Conservation (phyloP, 2,888 invertebrate genomes). For the Hemicrepidius hirtus region DNA sequence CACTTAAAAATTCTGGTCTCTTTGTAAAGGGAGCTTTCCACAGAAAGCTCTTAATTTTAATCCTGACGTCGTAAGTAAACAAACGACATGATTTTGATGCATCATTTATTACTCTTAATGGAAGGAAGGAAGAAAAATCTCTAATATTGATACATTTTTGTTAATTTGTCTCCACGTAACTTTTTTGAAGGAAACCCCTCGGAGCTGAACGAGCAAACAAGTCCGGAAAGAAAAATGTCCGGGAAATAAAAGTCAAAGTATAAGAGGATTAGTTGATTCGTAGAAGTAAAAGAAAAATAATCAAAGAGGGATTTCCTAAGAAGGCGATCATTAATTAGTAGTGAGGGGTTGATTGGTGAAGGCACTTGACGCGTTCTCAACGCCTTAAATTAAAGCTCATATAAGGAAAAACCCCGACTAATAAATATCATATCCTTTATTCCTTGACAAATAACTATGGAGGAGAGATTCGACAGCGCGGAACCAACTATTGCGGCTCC, state of each 20-base stretch:
- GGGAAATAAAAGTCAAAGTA: slow-evolving; percentile 55
- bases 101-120: slow-evolving; percentile 69
- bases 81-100: slow-evolving; percentile 65
- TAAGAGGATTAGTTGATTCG: slow-evolving; percentile 64
- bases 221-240: slow-evolving; percentile 12
- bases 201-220: slow-evolving; percentile 32
- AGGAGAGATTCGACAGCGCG: slow-evolving; percentile 66
- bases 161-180: slow-evolving; percentile 52
- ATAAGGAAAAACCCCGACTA: not conserved
- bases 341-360: slow-evolving; percentile 63
- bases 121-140: slow-evolving; percentile 58
- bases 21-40: slow-evolving; percentile 50
- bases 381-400: slow-evolving; percentile 60
- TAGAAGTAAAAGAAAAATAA: slow-evolving; percentile 62
- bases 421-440: slow-evolving; percentile 48
- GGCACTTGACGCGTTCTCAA: slow-evolving; percentile 61
- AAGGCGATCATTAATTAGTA: slow-evolving; percentile 62
- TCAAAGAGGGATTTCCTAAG: slow-evolving; percentile 58
- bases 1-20: slow-evolving; percentile 57
- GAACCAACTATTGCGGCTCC: slow-evolving; percentile 63
- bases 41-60: slow-evolving; percentile 63
- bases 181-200: not conserved
- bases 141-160: slow-evolving; percentile 47
- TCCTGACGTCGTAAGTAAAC: slow-evolving; percentile 61
- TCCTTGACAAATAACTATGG: slow-evolving; percentile 50